phyloP scores from a whole-genome alignment of 2,797 vertebrate species.

The Glossophaga mutica region DNA sequence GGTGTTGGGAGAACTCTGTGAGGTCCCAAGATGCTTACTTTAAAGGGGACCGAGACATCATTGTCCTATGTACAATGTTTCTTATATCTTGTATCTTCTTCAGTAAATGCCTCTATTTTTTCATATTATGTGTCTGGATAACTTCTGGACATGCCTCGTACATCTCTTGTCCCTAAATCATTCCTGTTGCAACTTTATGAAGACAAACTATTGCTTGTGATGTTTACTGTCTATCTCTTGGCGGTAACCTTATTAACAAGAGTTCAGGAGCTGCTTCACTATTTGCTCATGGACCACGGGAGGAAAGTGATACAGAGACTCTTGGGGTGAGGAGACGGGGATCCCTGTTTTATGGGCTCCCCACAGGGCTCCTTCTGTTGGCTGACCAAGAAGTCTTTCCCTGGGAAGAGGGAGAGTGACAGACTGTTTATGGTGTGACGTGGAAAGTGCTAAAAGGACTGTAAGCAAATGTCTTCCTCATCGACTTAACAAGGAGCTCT shows the following conservation, averaged over 20 bases:
- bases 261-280: neutral
- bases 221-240: neutral
- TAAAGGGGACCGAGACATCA: too few relatives aligned
- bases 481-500: neutral
- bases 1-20: too few relatives aligned
- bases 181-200: neutral
- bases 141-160: neutral
- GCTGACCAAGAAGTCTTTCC: neutral
- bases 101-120: too few relatives aligned
- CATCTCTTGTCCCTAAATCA: neutral
- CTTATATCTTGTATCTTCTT: too few relatives aligned
- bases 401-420: too few relatives aligned
- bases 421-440: neutral
- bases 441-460: neutral
- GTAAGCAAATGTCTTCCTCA: neutral
- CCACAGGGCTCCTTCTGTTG: neutral
- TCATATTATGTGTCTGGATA: too few relatives aligned
- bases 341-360: neutral
- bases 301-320: neutral
- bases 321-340: neutral
- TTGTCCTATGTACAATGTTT: too few relatives aligned
- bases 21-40: too few relatives aligned
- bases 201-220: neutral
- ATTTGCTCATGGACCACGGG: neutral
- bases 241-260: neutral